These are phyloP conservation scores for Morbakka virulenta DNA, from an alignment of 30 jellyfish, hydroid and myxozoan species.

Conservation along the genomic window DNA sequence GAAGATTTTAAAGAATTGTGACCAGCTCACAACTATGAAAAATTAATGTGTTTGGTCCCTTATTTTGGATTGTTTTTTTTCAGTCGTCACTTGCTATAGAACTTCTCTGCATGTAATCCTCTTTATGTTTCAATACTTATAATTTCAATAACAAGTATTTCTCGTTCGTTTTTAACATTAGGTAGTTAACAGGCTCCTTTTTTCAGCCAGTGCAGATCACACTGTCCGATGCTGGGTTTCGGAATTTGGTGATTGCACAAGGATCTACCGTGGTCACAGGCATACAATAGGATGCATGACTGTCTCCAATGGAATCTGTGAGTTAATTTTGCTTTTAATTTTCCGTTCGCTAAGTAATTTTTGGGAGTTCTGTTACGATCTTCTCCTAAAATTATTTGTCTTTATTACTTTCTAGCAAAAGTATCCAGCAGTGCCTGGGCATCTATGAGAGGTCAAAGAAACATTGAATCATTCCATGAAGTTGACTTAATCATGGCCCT, in stretches of 20 bases:
- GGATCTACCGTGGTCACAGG: conserved; percentile 82
- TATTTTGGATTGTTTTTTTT: no score
- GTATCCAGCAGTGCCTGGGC: background rate
- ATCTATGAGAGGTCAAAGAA: background rate
- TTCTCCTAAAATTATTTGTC: no score
- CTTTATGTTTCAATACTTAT: background rate
- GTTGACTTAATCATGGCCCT: no score
- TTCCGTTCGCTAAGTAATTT: background rate
- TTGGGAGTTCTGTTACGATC: no score
- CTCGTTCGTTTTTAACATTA: background rate
- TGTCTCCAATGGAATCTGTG: conserved; percentile 73
- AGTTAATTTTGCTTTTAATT: background rate
- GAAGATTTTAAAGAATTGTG: no score
- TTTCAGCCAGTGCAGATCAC: conserved; percentile 93
- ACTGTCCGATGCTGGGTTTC: conserved; percentile 92
- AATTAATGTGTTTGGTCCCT: no score
- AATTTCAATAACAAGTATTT: background rate
- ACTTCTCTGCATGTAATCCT: no score
- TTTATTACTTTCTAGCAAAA: no score
- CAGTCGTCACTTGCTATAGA: background rate
- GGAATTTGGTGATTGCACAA: conserved; percentile 91
- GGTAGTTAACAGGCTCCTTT: conserved; percentile 83
- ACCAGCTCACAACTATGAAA: no score
- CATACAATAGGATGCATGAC: conserved; percentile 81
- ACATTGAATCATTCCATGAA: no score